These are phyloP conservation scores for Solenodon paradoxus DNA, from an alignment of 2,113 vertebrate species.

Conservation along the genomic window DNA sequence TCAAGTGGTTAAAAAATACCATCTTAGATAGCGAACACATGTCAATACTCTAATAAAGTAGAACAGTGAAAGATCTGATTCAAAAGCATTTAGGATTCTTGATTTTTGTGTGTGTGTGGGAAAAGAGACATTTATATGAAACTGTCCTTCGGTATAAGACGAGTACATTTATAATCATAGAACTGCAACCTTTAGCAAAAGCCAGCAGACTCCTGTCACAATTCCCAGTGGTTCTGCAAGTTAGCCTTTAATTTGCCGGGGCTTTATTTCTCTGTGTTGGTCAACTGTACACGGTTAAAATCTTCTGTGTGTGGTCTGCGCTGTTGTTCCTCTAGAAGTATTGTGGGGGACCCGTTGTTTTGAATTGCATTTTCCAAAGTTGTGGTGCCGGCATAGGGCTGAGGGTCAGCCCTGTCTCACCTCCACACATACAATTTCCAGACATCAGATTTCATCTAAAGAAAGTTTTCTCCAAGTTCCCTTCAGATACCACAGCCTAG, in stretches of 20 bases:
- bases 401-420: background rate
- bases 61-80: background rate
- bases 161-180: background rate
- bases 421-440: too few relatives aligned
- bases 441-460: conserved; percentile 27
- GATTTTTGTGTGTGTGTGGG: background rate
- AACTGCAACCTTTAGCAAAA: background rate
- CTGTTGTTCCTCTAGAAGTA: background rate
- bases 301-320: background rate
- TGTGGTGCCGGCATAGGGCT: background rate
- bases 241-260: background rate
- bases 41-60: background rate
- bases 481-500: conserved; percentile 14
- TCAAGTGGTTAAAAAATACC: background rate
- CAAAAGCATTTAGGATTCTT: background rate
- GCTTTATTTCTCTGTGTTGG: background rate
- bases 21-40: background rate
- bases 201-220: background rate
- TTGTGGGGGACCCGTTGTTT: background rate
- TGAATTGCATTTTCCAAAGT: background rate
- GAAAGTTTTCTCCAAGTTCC: background rate
- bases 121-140: background rate
- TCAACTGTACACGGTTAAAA: background rate
- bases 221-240: background rate
- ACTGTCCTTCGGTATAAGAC: background rate